A percentile compares a stretch with the other conserved stretches of the same genome.
Evolutionary conservation across 2,113 vertebrate genomes (phyloP).

Genomic region (Cathartes aura): DNA sequence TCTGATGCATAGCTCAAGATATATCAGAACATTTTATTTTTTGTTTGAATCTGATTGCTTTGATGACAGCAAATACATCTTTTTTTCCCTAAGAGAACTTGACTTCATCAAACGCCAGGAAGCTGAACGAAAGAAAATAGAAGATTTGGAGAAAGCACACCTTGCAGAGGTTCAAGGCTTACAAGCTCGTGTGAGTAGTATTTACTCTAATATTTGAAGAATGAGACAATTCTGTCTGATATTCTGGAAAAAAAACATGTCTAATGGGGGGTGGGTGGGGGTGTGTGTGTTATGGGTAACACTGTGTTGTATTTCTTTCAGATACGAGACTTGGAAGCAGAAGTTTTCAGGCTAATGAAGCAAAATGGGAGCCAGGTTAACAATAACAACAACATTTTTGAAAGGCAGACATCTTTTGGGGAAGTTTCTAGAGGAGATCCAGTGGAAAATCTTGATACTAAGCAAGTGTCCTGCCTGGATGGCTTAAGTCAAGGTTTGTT

Average conservation of each 20-base stretch:
- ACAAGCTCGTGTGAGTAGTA: slow-evolving; percentile 87
- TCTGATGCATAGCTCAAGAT: background rate
- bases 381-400: slow-evolving; percentile 94
- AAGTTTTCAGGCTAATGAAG: slow-evolving; percentile 93
- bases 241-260: accelerated
- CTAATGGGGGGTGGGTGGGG: background rate
- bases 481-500: slow-evolving; percentile 84
- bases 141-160: slow-evolving; percentile 93
- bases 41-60: background rate
- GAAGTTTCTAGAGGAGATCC: slow-evolving; percentile 75
- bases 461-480: slow-evolving; percentile 76
- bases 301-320: slow-evolving; percentile 53
- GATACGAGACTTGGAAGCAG: slow-evolving; percentile 91
- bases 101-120: slow-evolving; percentile 96
- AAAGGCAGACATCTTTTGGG: slow-evolving; percentile 78
- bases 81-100: slow-evolving; percentile 84
- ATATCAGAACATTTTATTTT: background rate
- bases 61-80: slow-evolving; percentile 25
- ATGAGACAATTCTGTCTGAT: background rate
- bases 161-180: slow-evolving; percentile 91
- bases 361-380: slow-evolving; percentile 95
- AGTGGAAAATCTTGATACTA: slow-evolving; percentile 74
- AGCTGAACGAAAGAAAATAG: slow-evolving; percentile 90
- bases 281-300: background rate
- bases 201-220: background rate